phyloP scores from a whole-genome alignment of 2,113 vertebrate species.

The Arenaria interpres region DNA sequence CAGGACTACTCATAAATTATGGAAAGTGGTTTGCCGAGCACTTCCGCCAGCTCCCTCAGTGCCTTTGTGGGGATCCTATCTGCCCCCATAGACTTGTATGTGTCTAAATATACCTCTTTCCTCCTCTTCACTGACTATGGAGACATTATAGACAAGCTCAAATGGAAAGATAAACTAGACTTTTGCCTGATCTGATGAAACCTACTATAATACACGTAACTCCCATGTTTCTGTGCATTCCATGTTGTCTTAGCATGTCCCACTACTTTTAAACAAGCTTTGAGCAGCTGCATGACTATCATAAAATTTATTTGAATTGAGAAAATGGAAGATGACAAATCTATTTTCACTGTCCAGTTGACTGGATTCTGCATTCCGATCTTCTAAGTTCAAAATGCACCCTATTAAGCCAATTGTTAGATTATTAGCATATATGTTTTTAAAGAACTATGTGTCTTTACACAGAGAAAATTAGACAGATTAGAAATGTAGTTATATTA shows the following conservation, averaged over 20 bases:
- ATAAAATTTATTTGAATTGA: background rate
- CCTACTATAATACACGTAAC: rapidly evolving
- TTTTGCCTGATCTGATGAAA: background rate
- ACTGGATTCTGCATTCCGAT: background rate
- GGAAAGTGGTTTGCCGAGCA: background rate
- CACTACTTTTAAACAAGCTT: background rate
- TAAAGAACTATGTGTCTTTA: background rate
- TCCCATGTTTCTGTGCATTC: background rate
- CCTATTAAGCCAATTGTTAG: background rate
- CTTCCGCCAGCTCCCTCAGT: background rate
- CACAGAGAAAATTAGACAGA: background rate
- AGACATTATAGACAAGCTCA: background rate
- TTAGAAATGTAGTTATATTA: background rate
- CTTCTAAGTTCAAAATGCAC: background rate
- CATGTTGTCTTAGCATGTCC: background rate
- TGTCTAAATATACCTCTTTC: background rate
- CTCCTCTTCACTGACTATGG: background rate
- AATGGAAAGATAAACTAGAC: background rate
- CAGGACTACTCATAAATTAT: background rate
- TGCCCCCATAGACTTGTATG: background rate
- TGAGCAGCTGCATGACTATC: background rate
- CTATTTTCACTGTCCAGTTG: background rate
- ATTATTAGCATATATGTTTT: background rate
- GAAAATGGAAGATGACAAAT: background rate
- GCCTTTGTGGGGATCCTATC: background rate